Evolutionary conservation across 2,888 invertebrate species (phyloP).

Genomic region (Diloba caeruleocephala): DNA sequence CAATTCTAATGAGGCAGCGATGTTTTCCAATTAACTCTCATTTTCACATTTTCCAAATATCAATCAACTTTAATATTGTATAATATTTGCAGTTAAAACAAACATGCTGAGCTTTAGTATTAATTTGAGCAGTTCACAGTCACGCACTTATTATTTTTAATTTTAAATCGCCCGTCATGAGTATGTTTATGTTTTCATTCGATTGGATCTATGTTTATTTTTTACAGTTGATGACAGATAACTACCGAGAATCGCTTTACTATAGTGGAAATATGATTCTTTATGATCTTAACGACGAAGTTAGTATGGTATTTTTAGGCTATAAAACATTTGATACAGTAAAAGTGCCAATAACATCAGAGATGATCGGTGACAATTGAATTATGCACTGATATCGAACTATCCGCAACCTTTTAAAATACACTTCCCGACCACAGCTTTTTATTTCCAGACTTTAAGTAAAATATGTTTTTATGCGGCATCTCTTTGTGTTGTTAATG

Average conservation of each 20-base stretch:
- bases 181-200: slow-evolving; percentile 44
- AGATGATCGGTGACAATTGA: slow-evolving; percentile 18
- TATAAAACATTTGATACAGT: slow-evolving; percentile 38
- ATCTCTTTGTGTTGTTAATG: slow-evolving; percentile 31
- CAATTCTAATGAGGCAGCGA: not conserved
- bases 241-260: slow-evolving; percentile 35
- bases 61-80: not conserved
- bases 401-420: slow-evolving; percentile 23
- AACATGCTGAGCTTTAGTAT: not conserved
- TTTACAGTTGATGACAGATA: slow-evolving; percentile 43
- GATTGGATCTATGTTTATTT: slow-evolving; percentile 44
- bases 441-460: slow-evolving; percentile 28
- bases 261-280: slow-evolving; percentile 41
- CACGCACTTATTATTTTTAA: slow-evolving; percentile 26
- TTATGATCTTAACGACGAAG: slow-evolving; percentile 37
- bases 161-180: slow-evolving; percentile 27
- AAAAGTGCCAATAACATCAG: slow-evolving; percentile 28
- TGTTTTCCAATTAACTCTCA: slow-evolving; percentile 3
- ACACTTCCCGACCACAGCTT: slow-evolving; percentile 17
- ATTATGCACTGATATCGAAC: slow-evolving; percentile 30
- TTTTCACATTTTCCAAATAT: slow-evolving; percentile 3
- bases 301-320: slow-evolving; percentile 32
- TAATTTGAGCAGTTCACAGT: slow-evolving; percentile 17
- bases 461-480: slow-evolving; percentile 32
- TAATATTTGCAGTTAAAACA: not conserved